Percentiles rank a stretch among this genome's conserved stretches.
Conservation (phyloP, 2,113 vertebrate species). For the Trogon melanurus region DNA sequence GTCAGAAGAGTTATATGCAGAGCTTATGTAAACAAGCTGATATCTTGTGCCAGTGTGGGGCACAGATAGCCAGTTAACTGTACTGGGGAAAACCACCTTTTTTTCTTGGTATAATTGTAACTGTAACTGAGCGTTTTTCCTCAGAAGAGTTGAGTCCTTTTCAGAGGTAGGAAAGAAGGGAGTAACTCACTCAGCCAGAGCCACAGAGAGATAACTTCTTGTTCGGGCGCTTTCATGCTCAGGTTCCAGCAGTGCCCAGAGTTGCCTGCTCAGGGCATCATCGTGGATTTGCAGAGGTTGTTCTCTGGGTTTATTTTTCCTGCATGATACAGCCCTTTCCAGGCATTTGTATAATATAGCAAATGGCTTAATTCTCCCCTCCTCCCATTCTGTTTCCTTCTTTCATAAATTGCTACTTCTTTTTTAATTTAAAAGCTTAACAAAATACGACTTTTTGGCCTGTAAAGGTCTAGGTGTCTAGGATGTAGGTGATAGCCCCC, state of each 20-base stretch:
- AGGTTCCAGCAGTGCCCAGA: background rate
- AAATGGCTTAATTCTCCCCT: background rate
- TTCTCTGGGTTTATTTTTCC: background rate
- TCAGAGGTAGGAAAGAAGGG: background rate
- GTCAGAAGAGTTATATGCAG: background rate
- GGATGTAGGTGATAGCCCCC: background rate
- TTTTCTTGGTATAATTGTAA: background rate
- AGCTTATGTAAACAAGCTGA: background rate
- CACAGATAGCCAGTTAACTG: background rate
- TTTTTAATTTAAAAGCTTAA: background rate
- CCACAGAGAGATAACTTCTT: background rate
- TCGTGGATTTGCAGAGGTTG: background rate
- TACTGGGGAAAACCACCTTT: background rate
- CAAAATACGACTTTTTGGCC: background rate
- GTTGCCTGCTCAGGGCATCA: background rate
- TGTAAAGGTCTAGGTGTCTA: background rate
- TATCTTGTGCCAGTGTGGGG: background rate
- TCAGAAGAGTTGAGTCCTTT: background rate
- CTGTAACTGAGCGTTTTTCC: background rate
- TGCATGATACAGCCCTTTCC: background rate
- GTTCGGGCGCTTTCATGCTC: background rate
- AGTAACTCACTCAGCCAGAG: background rate
- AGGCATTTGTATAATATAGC: background rate
- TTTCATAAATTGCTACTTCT: background rate
- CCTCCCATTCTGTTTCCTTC: background rate